phyloP scores from a whole-genome alignment of 2,888 invertebrate species.

The Globia sparganii region DNA sequence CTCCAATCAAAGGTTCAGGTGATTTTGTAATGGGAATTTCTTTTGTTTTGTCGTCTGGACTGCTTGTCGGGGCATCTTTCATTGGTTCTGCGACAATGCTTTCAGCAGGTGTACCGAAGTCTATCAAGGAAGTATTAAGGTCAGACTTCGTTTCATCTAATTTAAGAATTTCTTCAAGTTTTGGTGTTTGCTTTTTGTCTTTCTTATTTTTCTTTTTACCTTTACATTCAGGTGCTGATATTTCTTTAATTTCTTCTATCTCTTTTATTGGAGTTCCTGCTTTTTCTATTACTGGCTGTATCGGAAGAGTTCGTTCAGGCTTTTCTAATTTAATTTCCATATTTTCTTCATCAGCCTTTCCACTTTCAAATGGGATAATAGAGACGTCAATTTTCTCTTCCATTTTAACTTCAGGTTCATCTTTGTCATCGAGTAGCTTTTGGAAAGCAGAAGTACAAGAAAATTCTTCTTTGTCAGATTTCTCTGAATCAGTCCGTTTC shows the following conservation, averaged over 20 bases:
- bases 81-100: background rate
- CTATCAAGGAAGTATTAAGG: slow-evolving; percentile 8
- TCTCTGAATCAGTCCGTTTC: slow-evolving; percentile 82
- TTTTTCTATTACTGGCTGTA: slow-evolving; percentile 34
- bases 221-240: slow-evolving; percentile 51
- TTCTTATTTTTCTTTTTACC: slow-evolving; percentile 72
- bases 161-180: slow-evolving; percentile 45
- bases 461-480: slow-evolving; percentile 79
- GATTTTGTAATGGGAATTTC: slow-evolving; percentile 21
- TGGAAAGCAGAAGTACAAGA: slow-evolving; percentile 81
- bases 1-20: slow-evolving; percentile 33
- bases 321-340: slow-evolving; percentile 30
- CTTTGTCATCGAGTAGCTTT: slow-evolving; percentile 71
- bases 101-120: slow-evolving; percentile 10
- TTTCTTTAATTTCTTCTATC: slow-evolving; percentile 36
- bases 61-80: slow-evolving; percentile 7
- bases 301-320: slow-evolving; percentile 4
- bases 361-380: slow-evolving; percentile 3
- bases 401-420: slow-evolving; percentile 56
- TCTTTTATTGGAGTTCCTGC: slow-evolving; percentile 8
- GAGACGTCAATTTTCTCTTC: slow-evolving; percentile 39
- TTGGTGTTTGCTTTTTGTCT: slow-evolving; percentile 65
- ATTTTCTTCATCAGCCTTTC: slow-evolving; percentile 27
- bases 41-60: slow-evolving; percentile 29
- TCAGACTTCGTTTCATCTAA: slow-evolving; percentile 24